phyloP scores from a whole-genome alignment of 2,888 invertebrate species.

The Troilus luridus region DNA sequence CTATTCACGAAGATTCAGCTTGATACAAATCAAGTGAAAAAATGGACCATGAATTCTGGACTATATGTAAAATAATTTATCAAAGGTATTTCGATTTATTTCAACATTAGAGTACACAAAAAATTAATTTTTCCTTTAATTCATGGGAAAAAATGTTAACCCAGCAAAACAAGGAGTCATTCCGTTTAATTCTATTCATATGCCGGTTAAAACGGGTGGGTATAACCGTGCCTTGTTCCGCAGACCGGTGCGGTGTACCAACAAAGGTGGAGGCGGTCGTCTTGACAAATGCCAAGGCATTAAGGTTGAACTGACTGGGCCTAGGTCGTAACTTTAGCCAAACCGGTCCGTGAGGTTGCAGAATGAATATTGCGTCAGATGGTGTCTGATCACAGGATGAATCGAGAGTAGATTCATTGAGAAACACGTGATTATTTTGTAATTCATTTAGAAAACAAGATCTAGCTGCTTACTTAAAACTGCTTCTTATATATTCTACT shows the following conservation, averaged over 20 bases:
- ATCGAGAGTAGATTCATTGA: not conserved
- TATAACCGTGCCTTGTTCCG: not conserved
- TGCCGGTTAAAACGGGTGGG: not conserved
- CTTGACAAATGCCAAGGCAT: constrained; percentile 31
- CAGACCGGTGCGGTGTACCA: not conserved
- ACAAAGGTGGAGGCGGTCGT: not conserved
- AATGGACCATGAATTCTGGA: no score
- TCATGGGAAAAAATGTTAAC: no score
- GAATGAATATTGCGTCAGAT: not conserved
- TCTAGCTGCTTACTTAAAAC: no score
- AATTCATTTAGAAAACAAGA: not conserved
- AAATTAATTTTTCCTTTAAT: no score
- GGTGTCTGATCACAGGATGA: not conserved
- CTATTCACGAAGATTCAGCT: no score
- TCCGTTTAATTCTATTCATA: not conserved
- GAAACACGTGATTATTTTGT: not conserved
- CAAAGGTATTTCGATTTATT: no score
- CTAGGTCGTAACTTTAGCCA: constrained; percentile 14
- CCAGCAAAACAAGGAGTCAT: no score
- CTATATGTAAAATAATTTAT: no score
- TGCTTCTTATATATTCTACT: no score
- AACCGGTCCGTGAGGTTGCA: not conserved
- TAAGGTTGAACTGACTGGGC: constrained; percentile 18
- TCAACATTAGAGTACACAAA: no score
- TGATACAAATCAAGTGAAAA: no score